Conservation (phyloP, 2,888 invertebrate species). For the Drosophila atripex region DNA sequence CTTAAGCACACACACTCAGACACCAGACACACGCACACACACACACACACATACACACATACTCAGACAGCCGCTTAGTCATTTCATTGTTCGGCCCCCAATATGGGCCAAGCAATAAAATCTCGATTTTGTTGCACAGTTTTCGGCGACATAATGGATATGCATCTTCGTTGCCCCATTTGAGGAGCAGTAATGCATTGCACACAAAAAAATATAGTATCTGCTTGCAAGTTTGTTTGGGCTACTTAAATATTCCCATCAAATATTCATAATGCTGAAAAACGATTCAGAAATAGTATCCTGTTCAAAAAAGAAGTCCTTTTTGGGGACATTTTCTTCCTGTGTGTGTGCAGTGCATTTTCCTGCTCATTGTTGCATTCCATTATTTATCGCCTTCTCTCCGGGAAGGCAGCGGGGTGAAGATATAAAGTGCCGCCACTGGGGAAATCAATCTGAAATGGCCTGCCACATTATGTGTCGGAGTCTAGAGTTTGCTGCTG, state of each 20-base stretch:
- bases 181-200: slow-evolving; percentile 36
- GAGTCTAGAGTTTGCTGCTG: slow-evolving; percentile 32
- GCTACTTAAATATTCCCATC: neutral
- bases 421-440: slow-evolving; percentile 18
- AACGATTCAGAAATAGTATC: neutral
- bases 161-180: slow-evolving; percentile 40
- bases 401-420: neutral
- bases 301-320: neutral
- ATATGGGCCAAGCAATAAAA: slow-evolving; percentile 70
- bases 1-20: slow-evolving; percentile 4
- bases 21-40: slow-evolving; percentile 13
- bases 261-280: neutral
- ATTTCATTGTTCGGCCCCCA: slow-evolving; percentile 53
- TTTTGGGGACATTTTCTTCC: slow-evolving; percentile 3
- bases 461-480: slow-evolving; percentile 30
- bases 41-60: slow-evolving; percentile 29
- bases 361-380: slow-evolving; percentile 28
- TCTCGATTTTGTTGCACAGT: slow-evolving; percentile 72
- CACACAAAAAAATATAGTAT: slow-evolving; percentile 11
- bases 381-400: slow-evolving; percentile 45
- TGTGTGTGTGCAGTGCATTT: slow-evolving; percentile 58
- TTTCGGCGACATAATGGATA: slow-evolving; percentile 51
- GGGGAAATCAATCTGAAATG: slow-evolving; percentile 69
- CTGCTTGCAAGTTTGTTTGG: neutral
- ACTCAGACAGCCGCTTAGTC: slow-evolving; percentile 57